Percentiles rank a stretch among this genome's conserved stretches.
Evolutionary conservation across 1,140 invertebrate genomes (phyloP).

Genomic region (Dolichoris vasculosae): DNA sequence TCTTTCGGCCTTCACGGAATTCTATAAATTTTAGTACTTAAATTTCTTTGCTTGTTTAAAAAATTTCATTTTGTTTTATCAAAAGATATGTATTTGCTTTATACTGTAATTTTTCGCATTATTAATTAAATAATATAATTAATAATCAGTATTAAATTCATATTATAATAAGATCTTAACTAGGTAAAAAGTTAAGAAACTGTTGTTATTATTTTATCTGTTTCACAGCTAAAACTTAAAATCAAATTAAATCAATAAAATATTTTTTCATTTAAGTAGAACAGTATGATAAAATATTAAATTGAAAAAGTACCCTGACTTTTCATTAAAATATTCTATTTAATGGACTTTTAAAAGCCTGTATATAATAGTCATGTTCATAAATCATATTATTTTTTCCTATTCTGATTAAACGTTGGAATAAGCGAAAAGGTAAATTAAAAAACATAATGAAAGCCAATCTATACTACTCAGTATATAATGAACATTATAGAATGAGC

Average conservation of each 20-base stretch:
- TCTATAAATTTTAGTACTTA: slow-evolving; percentile 2
- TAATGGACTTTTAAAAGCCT: slow-evolving; percentile 10
- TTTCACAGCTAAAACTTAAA: not conserved
- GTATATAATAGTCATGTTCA: not conserved
- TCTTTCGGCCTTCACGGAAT: slow-evolving; percentile 29
- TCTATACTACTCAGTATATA: slow-evolving; percentile 36
- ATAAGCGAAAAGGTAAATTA: slow-evolving; percentile 1
- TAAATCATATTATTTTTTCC: slow-evolving; percentile 15
- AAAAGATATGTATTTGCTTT: too few species aligned
- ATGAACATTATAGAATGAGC: slow-evolving; percentile 40
- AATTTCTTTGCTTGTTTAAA: not conserved
- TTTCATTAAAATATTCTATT: slow-evolving; percentile 24
- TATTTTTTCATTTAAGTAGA: slow-evolving; percentile 8
- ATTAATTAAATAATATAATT: too few species aligned
- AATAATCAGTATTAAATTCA: too few species aligned
- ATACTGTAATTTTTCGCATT: too few species aligned
- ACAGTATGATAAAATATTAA: not conserved
- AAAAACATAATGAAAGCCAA: slow-evolving; percentile 24
- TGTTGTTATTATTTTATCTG: not conserved
- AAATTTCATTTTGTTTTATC: too few species aligned
- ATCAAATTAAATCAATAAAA: not conserved
- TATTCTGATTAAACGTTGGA: slow-evolving; percentile 15
- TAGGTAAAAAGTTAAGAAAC: not conserved
- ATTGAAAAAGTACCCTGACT: not conserved
- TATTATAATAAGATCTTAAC: not conserved